phyloP scores from a whole-genome alignment of 2,113 vertebrate species.

The Paracanthobrama guichenoti region DNA sequence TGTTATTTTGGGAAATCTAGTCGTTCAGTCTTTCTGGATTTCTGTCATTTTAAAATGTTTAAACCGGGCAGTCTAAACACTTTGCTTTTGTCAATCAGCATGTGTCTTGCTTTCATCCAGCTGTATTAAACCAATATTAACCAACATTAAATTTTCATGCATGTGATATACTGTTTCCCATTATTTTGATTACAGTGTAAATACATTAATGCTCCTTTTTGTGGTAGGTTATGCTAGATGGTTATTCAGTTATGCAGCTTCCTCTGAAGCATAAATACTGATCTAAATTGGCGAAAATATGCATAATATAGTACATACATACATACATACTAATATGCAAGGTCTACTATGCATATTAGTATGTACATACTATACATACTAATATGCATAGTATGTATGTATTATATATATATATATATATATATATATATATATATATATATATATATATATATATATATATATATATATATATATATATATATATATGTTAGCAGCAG shows the following conservation, averaged over 20 bases:
- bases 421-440: too few relatives aligned
- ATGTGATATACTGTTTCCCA: background rate
- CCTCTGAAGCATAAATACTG: background rate
- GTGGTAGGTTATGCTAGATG: background rate
- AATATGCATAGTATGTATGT: too few relatives aligned
- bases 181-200: background rate
- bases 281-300: background rate
- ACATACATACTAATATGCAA: too few relatives aligned
- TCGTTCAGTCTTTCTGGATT: background rate
- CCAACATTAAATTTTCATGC: background rate
- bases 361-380: too few relatives aligned
- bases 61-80: background rate
- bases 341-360: too few relatives aligned
- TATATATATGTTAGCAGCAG: too few relatives aligned
- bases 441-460: too few relatives aligned
- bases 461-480: too few relatives aligned
- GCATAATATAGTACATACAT: background rate
- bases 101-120: background rate
- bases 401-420: too few relatives aligned
- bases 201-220: constrained; percentile 4
- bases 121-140: constrained; percentile 9
- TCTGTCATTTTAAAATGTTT: constrained; percentile 6
- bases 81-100: constrained; percentile 1
- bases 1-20: constrained; percentile 27
- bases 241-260: background rate